phyloP scores from a whole-genome alignment of 2,113 vertebrate species.

The Alouatta palliata region DNA sequence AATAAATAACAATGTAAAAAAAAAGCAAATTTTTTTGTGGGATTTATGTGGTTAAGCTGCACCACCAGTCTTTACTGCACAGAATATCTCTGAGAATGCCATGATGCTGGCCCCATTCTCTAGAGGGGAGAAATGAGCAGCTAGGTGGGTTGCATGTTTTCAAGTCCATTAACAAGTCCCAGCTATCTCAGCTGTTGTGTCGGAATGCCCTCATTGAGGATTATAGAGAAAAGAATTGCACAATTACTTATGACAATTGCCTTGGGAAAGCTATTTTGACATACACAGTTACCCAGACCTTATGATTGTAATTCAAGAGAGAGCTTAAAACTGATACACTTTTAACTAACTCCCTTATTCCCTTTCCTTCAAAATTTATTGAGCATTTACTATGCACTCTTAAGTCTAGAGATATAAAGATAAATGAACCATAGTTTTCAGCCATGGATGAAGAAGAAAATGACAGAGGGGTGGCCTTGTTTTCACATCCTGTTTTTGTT shows the following conservation, averaged over 20 bases:
- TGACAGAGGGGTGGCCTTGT: background rate
- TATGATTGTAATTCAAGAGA: background rate
- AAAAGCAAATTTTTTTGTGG: too few species aligned
- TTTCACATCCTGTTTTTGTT: background rate
- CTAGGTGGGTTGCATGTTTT: background rate
- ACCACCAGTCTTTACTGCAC: background rate
- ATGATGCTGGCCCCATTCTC: too few species aligned
- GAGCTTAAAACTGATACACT: background rate
- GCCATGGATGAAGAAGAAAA: background rate
- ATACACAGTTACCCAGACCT: background rate
- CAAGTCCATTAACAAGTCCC: background rate
- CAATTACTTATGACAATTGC: too few species aligned
- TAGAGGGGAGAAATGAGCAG: background rate
- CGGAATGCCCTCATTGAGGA: background rate
- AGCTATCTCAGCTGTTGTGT: rapidly evolving
- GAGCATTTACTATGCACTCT: background rate
- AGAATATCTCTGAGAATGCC: background rate
- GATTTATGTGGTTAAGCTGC: rapidly evolving
- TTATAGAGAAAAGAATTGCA: background rate
- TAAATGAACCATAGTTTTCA: background rate
- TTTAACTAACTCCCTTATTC: background rate
- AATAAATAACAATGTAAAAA: too few species aligned
- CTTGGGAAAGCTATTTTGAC: background rate
- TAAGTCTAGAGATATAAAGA: background rate
- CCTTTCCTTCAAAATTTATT: background rate